These are phyloP conservation scores for Spicauda simplicius DNA, from an alignment of 2,888 invertebrate species.

Conservation along the genomic window DNA sequence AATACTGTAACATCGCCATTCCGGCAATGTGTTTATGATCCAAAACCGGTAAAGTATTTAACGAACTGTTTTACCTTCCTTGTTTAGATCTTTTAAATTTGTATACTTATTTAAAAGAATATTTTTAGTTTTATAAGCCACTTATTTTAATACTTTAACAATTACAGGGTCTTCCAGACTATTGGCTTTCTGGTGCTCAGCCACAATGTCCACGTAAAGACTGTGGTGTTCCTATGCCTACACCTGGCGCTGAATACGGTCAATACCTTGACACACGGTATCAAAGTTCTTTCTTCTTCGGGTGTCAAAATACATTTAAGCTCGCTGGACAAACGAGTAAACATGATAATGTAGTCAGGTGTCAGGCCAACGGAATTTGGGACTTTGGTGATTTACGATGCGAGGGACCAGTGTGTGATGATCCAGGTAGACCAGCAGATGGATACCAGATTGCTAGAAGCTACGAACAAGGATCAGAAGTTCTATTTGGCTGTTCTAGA, in stretches of 20 bases:
- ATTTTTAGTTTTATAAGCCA: too few relatives aligned
- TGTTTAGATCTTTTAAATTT: too few relatives aligned
- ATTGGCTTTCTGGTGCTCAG: constrained; percentile 94
- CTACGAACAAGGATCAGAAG: constrained; percentile 95
- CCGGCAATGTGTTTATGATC: constrained; percentile 98
- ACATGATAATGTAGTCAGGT: constrained; percentile 96
- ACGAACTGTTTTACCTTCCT: neutral
- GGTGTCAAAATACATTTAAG: constrained; percentile 98
- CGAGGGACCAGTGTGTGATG: constrained; percentile 98
- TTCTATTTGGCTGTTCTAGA: constrained; percentile 94
- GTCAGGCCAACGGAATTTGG: constrained; percentile 97
- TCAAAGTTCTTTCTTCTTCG: constrained; percentile 97
- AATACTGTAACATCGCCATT: constrained; percentile 93
- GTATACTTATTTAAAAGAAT: too few relatives aligned
- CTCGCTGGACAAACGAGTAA: constrained; percentile 96
- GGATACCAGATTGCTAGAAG: constrained; percentile 93
- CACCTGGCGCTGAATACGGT: constrained; percentile 97
- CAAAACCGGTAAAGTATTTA: constrained; percentile 87
- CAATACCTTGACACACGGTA: constrained; percentile 94
- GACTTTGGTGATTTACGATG: constrained; percentile 98
- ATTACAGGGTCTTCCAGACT: constrained; percentile 91
- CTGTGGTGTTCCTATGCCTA: constrained; percentile 95
- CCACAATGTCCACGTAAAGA: constrained; percentile 95
- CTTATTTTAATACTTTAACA: too few relatives aligned
- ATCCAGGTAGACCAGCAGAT: constrained; percentile 97